Base-by-base conservation (phyloP, 30 jellyfish, hydroid and myxozoan species). In the Chrysaora quinquecirrha region DNA sequence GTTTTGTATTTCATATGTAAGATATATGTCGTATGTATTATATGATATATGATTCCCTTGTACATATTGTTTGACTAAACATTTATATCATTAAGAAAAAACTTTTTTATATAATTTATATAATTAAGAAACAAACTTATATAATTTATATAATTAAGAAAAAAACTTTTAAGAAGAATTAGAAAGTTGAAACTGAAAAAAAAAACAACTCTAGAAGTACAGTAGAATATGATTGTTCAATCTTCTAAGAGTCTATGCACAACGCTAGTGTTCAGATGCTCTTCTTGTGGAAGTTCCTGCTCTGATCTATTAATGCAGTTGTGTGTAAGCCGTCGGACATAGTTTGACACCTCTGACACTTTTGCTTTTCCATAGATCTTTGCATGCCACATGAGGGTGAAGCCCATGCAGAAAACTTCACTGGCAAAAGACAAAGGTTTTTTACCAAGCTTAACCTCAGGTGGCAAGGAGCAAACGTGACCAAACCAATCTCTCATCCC, bases 371-470 rank as follows among this genome's bases (percentile, higher is more conserved):
- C 80, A 64, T 30, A n/a, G 30, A 68, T 52, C 32, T 52, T 68
- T 48, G 34, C 43, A 52, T 68, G 80, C 80, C 80, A 68, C 80
- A 68, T 68, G 34, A 68, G 34, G 29, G 64, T 29, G 63, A 30
- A 68, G 2, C 80, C 80, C 80, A 68, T 68, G n/a, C 80, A 68
- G 64, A 68, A 68, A 3, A 30, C 3, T 4, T 68, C 80, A 19
- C 80, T 68, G 27, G 34, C 56, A 28, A 28, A 2, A 18, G 80
- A 68, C 30, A 68, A 28, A 22, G 22, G 80, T n/a, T 34, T 34
- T 68, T 68, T 43, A 20, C 80, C 78, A 1, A 27, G 24, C 50
- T 1, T 66, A 18, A 66, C 78, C 24, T 66, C 78, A 23, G 50
- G 25, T 31, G 78, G 78, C 14, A 66, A 43, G 11, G 50, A 33